A percentile compares a stretch with the other conserved stretches of the same genome.
Conservation (phyloP, 2,888 invertebrate species). For the Lasioglossum vierecki region DNA sequence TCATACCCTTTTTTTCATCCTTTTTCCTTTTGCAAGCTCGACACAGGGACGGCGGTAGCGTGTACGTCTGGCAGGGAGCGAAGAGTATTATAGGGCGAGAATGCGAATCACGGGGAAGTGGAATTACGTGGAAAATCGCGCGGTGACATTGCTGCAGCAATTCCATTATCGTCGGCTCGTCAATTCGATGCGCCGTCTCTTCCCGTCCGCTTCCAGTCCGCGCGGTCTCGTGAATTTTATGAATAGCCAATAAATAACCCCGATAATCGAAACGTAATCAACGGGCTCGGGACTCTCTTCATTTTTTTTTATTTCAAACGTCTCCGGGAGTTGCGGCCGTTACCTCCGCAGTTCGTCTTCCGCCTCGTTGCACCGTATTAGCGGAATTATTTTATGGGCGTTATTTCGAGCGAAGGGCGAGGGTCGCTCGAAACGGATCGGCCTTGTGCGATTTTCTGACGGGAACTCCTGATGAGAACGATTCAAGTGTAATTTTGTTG, state of each 20-base stretch:
- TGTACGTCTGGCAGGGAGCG: constrained; percentile 12
- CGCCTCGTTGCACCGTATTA: neutral
- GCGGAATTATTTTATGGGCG: neutral
- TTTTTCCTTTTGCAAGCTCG: neutral
- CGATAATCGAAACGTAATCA: constrained; percentile 62
- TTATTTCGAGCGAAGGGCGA: constrained; percentile 2
- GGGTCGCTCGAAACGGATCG: neutral
- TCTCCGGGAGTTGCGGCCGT: neutral
- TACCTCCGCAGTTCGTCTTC: neutral
- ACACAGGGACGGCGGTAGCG: neutral
- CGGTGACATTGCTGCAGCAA: constrained; percentile 58
- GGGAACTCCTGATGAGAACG: neutral
- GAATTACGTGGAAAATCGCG: constrained; percentile 67
- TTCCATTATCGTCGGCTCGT: constrained; percentile 65
- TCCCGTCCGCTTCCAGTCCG: constrained; percentile 19
- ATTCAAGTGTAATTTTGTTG: neutral
- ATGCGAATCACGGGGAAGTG: constrained; percentile 60
- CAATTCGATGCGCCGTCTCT: constrained; percentile 53
- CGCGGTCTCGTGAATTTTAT: constrained; percentile 52
- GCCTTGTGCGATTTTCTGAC: neutral
- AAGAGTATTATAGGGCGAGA: constrained; percentile 49
- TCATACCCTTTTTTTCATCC: constrained; percentile 12
- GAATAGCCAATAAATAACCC: constrained; percentile 60
- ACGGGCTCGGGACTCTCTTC: neutral
- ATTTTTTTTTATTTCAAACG: neutral